These are phyloP conservation scores for Pyrocephalus nanus DNA, from an alignment of 2,797 vertebrate genomes.

Conservation along the genomic window DNA sequence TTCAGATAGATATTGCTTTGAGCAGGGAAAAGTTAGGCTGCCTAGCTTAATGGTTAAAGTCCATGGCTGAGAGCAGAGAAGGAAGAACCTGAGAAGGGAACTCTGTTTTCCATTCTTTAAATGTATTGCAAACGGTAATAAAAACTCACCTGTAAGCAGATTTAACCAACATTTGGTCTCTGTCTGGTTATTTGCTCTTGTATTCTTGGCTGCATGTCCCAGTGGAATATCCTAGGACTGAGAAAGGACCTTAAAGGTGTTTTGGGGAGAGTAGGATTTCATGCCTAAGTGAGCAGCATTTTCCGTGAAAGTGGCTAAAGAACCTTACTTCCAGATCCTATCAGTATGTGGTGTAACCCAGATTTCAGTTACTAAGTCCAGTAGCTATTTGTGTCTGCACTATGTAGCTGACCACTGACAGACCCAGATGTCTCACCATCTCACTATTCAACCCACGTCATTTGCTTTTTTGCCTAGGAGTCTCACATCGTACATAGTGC, in stretches of 20 bases:
- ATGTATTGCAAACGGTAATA: neutral
- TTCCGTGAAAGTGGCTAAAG: neutral
- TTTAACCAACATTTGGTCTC: neutral
- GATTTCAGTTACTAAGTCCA: neutral
- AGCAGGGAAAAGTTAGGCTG: neutral
- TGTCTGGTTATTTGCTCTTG: neutral
- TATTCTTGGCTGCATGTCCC: neutral
- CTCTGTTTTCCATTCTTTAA: neutral
- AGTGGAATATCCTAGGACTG: neutral
- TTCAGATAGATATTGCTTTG: neutral
- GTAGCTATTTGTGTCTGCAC: fast-evolving
- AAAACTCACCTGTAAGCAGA: neutral
- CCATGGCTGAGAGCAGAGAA: neutral
- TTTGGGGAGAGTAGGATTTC: neutral
- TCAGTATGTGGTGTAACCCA: neutral
- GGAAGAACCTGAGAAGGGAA: neutral
- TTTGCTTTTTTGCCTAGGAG: neutral
- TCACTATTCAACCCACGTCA: neutral
- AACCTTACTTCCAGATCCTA: neutral
- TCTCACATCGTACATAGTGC: fast-evolving
- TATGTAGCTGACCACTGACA: too few species aligned
- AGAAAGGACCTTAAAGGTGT: neutral
- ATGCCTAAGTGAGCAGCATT: neutral
- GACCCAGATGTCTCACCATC: neutral
- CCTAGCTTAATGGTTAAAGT: neutral